Evolutionary conservation across 2,113 vertebrate species (phyloP).

Genomic region (Gnathochromis pfefferi): DNA sequence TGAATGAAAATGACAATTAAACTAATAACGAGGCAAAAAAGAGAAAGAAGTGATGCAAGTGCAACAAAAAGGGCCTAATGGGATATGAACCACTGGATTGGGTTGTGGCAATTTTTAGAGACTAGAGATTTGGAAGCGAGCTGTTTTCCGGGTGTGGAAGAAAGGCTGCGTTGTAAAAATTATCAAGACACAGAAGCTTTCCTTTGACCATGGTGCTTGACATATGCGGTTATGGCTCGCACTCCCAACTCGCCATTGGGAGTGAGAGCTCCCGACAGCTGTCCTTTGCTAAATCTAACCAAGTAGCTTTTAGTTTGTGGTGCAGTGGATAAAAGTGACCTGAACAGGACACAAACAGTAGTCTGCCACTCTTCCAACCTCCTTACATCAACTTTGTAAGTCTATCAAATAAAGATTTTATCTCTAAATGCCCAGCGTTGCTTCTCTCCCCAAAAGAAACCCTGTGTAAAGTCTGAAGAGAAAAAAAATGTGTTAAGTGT

Average conservation of each 20-base stretch:
- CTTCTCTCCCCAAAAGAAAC: neutral
- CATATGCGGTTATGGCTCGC: rapidly evolving
- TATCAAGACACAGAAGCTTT: neutral
- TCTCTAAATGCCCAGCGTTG: neutral
- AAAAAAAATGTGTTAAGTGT: neutral
- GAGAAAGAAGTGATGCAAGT: neutral
- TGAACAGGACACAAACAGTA: neutral
- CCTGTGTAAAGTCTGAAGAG: neutral
- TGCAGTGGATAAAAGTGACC: neutral
- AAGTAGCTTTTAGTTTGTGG: neutral
- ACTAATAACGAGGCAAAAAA: neutral
- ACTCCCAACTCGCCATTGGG: neutral
- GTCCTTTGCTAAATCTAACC: neutral
- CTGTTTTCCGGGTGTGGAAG: neutral
- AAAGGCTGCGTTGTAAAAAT: neutral
- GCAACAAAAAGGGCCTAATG: neutral
- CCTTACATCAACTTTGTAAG: neutral
- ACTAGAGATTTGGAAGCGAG: neutral
- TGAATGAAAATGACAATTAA: neutral
- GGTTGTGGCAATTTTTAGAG: neutral
- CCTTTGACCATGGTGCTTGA: neutral
- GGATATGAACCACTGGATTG: neutral
- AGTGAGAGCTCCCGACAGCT: neutral
- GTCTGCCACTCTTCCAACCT: neutral
- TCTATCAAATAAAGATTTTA: rapidly evolving